phyloP scores from a whole-genome alignment of 2,888 invertebrate species.

The Oeneis ivallda region DNA sequence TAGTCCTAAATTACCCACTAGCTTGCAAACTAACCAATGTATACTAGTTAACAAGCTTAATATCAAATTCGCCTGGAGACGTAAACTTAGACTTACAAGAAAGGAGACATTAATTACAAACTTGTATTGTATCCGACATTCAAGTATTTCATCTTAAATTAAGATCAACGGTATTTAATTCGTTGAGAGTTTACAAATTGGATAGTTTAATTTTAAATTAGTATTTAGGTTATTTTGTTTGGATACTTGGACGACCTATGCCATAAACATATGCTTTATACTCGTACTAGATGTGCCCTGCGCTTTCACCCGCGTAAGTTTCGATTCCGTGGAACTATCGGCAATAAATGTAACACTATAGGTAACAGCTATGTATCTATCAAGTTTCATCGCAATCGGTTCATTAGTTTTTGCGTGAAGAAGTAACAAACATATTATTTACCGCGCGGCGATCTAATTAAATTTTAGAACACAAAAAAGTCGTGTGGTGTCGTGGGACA shows the following conservation, averaged over 20 bases:
- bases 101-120: constrained; percentile 44
- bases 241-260: background rate
- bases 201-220: constrained; percentile 4
- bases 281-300: too few species aligned
- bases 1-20: constrained; percentile 1
- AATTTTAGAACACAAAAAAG: too few species aligned
- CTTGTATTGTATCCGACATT: constrained; percentile 38
- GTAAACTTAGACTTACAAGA: constrained; percentile 39
- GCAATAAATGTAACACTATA: too few species aligned
- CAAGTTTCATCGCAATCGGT: too few species aligned
- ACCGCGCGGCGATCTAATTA: too few species aligned
- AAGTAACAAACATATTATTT: too few species aligned
- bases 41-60: constrained; percentile 38
- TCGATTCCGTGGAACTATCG: too few species aligned
- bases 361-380: too few species aligned
- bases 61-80: constrained; percentile 39
- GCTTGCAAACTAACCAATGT: constrained; percentile 28
- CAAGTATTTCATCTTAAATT: constrained; percentile 32
- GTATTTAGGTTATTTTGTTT: background rate
- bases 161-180: constrained; percentile 32
- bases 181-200: constrained; percentile 19
- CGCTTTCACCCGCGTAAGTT: too few species aligned
- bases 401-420: too few species aligned
- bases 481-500: too few species aligned
- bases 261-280: too few species aligned